These are phyloP conservation scores for Stenopsyche tienmushanensis DNA, from an alignment of 1,140 invertebrate species.

Conservation along the genomic window DNA sequence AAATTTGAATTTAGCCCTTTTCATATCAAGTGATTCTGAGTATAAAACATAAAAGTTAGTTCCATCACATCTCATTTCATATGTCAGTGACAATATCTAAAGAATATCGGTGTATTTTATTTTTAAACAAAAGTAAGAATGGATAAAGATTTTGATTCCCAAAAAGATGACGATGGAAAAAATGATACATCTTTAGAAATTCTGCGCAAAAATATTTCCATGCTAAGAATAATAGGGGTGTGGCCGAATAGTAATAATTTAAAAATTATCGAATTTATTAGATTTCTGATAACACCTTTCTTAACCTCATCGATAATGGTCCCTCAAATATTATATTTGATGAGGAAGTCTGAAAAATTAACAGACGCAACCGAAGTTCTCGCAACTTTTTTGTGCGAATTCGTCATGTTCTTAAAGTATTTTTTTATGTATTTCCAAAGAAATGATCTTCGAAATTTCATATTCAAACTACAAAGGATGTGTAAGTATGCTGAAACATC, in stretches of 20 bases:
- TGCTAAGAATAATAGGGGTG: neutral
- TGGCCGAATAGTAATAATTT: slow-evolving; percentile 2
- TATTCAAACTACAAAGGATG: neutral
- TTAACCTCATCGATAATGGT: neutral
- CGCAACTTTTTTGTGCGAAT: neutral
- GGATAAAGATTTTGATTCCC: too few relatives aligned
- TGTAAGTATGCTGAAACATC: neutral
- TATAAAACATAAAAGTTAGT: too few relatives aligned
- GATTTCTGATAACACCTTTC: neutral
- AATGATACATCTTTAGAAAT: too few relatives aligned
- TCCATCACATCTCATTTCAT: too few relatives aligned
- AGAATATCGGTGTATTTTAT: too few relatives aligned
- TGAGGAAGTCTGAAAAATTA: slow-evolving; percentile 8
- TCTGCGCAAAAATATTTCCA: too few relatives aligned
- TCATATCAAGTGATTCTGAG: too few relatives aligned
- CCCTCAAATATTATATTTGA: neutral
- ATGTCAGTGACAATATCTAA: too few relatives aligned
- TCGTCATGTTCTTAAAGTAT: neutral
- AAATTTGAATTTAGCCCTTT: too few relatives aligned
- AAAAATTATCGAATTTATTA: neutral
- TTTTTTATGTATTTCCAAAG: neutral
- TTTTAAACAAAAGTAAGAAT: too few relatives aligned
- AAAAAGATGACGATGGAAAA: too few relatives aligned
- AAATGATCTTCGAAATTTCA: neutral
- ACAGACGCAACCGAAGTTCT: neutral